Percentiles rank a stretch among this genome's conserved stretches.
phyloP scores from a whole-genome alignment of 2,113 vertebrate genomes.

The Ovis canadensis region DNA sequence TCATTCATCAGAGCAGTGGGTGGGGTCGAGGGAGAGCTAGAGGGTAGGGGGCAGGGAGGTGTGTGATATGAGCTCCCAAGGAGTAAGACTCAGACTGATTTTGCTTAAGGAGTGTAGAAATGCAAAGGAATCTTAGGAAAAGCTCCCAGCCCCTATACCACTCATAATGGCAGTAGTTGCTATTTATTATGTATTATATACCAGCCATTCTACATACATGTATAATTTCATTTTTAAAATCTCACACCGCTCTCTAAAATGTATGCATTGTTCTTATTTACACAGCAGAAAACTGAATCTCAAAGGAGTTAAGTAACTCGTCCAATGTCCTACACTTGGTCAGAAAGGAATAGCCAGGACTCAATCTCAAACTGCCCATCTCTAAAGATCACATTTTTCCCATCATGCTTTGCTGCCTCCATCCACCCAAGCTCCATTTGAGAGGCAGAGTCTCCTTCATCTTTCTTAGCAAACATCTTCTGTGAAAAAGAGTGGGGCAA shows the following conservation, averaged over 20 bases:
- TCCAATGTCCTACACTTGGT: not conserved
- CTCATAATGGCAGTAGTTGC: not conserved
- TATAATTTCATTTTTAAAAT: not conserved
- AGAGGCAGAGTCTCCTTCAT: not conserved
- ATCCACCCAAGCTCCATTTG: not conserved
- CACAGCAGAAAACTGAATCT: not conserved
- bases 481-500: not conserved
- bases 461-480: constrained; percentile 32
- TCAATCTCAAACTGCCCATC: not conserved
- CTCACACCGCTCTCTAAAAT: not conserved
- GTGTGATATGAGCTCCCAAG: not conserved
- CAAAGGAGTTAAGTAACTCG: not conserved
- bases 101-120: not conserved
- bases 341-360: not conserved
- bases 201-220: not conserved
- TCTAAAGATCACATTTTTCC: not conserved
- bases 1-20: not conserved
- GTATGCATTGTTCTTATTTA: not conserved
- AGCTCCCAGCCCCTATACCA: not conserved
- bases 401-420: not conserved
- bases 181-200: not conserved
- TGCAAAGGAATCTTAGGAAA: not conserved
- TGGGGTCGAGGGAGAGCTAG: not conserved
- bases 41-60: not conserved
- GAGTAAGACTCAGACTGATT: not conserved